Conservation (phyloP, 2,888 invertebrate genomes). For the Drosophila eohydei region DNA sequence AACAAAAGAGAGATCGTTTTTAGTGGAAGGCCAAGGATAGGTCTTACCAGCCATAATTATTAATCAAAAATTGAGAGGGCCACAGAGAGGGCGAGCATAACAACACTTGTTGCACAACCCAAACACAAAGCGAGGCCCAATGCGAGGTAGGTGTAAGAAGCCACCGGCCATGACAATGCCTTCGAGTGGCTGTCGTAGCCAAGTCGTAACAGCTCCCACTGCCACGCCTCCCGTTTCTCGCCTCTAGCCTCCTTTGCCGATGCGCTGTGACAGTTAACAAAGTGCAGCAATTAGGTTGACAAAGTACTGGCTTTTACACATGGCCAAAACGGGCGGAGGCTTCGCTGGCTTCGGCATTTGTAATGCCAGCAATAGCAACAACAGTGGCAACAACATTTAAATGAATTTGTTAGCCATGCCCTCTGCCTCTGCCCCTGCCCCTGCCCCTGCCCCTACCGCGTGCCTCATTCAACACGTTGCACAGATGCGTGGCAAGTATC, state of each 20-base stretch:
- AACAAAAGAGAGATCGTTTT: background rate
- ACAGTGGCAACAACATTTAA: slow-evolving; percentile 68
- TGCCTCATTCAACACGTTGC: slow-evolving; percentile 11
- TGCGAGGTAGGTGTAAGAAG: background rate
- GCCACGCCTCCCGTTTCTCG: slow-evolving; percentile 14
- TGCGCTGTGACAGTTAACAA: slow-evolving; percentile 78
- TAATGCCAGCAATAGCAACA: slow-evolving; percentile 63
- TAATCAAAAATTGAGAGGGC: slow-evolving; percentile 50
- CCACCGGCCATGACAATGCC: slow-evolving; percentile 31
- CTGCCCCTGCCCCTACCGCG: background rate
- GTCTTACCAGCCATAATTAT: slow-evolving; percentile 41
- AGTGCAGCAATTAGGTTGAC: slow-evolving; percentile 82
- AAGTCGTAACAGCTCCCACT: slow-evolving; percentile 25
- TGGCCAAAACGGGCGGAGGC: slow-evolving; percentile 39
- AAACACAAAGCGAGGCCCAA: background rate
- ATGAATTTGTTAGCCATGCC: slow-evolving; percentile 70
- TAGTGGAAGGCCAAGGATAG: background rate
- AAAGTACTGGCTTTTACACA: slow-evolving; percentile 73
- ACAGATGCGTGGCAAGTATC: slow-evolving; percentile 41
- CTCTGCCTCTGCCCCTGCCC: slow-evolving; percentile 16
- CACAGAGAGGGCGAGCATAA: background rate
- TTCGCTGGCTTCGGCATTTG: slow-evolving; percentile 45
- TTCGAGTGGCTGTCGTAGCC: slow-evolving; percentile 39
- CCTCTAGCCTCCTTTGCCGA: slow-evolving; percentile 34
- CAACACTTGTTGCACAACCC: slow-evolving; percentile 61